These are phyloP conservation scores for Diploscapter pachys DNA, from an alignment of 1,140 invertebrate genomes.

Conservation along the genomic window DNA sequence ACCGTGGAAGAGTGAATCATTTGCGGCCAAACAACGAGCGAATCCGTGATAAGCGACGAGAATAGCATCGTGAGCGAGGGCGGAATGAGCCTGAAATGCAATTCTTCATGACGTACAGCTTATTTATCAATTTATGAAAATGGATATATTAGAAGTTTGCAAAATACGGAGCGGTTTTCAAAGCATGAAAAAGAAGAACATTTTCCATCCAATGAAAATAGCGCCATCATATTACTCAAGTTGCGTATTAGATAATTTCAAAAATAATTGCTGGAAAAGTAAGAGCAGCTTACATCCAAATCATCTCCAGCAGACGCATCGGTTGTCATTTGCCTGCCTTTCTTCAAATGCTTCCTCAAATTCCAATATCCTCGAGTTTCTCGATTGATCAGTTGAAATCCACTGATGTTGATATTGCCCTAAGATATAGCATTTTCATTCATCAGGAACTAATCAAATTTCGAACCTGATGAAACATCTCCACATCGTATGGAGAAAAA, in stretches of 20 bases:
- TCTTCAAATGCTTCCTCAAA: slow-evolving; percentile 36
- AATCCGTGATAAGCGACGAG: slow-evolving; percentile 55
- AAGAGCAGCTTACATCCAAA: slow-evolving; percentile 5
- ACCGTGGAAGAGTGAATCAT: slow-evolving; percentile 56
- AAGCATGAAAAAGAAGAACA: too few species aligned
- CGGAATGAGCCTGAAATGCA: slow-evolving; percentile 46
- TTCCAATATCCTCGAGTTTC: slow-evolving; percentile 33
- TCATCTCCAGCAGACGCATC: not conserved
- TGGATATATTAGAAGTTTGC: too few species aligned
- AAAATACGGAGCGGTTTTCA: too few species aligned
- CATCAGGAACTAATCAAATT: too few species aligned
- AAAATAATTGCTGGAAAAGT: too few species aligned
- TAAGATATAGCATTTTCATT: too few species aligned
- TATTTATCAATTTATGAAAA: too few species aligned
- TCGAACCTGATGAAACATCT: slow-evolving; percentile 56
- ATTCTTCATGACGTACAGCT: slow-evolving; percentile 7
- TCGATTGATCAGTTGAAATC: slow-evolving; percentile 58
- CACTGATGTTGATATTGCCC: slow-evolving; percentile 62
- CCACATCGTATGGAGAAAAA: slow-evolving; percentile 59
- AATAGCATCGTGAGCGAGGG: slow-evolving; percentile 56
- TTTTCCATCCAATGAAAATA: too few species aligned
- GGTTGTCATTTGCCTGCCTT: not conserved
- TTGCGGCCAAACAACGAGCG: slow-evolving; percentile 42
- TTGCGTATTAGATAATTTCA: too few species aligned
- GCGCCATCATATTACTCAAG: too few species aligned